Base-by-base conservation (phyloP, 2,888 invertebrate species). In the Bibio marci region DNA sequence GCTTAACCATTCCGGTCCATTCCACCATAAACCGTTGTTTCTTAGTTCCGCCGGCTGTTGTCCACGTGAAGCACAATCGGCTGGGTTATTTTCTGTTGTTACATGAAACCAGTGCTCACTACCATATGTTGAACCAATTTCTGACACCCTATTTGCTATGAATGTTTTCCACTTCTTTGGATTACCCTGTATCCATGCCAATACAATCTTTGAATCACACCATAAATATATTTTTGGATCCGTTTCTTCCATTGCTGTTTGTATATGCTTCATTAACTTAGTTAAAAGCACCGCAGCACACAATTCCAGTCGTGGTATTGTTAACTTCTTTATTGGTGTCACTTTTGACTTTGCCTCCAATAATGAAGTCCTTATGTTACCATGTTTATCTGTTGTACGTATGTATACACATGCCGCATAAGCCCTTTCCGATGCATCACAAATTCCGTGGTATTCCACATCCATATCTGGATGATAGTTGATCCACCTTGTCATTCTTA, bases 271-370 rank as follows among this genome's bases (percentile, higher is more conserved):
- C 12, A 28, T 25, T 5, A 34, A 28, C n/a, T 34, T 26, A 2
- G 17, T 12, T n/a, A 34, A n/a, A 8, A 38, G n/a, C 10, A n/a
- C 2, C 2, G 38, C 38, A 2, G 12, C 34, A 25, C 33, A 34
- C n/a, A n/a, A 42, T 37, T 55, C 53, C 10, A 54, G 37, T 11
- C 47, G 18, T 10, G 54, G 53, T 17, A 55, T 31, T 3, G 52
- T 43, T 3, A 49, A 35, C 19, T 37, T 43, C 31, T 37, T 38
- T 5, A 40, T 22, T 4, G 44, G 44, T 1, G 44, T 42, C 10
- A 46, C 39, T 19, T 37, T 38, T 3, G 43, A 41, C 26, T 44
- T 45, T 1, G 44, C 42, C 10, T 32, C 19, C 3, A 45, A 13
- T 5, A 44, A 14, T 3, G 14, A 22, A 18, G 37, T 35, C 12